Base-by-base conservation (phyloP, 2,797 vertebrate genomes). In the Tapera naevia region DNA sequence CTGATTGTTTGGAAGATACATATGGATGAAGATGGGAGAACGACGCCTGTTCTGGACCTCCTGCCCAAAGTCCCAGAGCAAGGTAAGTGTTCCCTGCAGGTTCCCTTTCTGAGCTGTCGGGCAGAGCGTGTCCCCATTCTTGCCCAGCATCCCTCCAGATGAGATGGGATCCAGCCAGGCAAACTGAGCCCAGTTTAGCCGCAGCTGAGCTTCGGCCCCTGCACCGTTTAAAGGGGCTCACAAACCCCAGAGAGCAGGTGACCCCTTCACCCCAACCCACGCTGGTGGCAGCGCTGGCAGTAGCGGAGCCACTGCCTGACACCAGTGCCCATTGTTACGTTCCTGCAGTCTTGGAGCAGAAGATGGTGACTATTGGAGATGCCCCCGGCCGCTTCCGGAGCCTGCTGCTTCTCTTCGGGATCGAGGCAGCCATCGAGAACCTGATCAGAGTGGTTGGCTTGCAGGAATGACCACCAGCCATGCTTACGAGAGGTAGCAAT, bases 1-100 rank as follows among this genome's bases (percentile, higher is more conserved):
- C 50, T 97, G 65, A 78, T 98, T 43, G 95, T 98, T n/a, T 99
- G 99, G 99, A 98, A 93, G 67, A 97, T 99, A 30, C 87, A 96
- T 4, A 96, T 99, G 4, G 97, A 97, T 45, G 96, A 94, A 54
- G 98, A 98, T 45, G 99, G 99, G 33, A 93, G 37, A 41, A 97
- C 98, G 11, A 94, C 54, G 0, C 98, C 98, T 3, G 96, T 97
- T 71, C 93, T 99, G 88, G 97, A 99, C 87, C 98, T 99, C 80
- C 97, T 99, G 93, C 94, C 98, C 43, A 98, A 98, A 97, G 96
- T 99, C 85, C 98, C 99, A 0, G 91, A 97, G 69, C 95, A 41
- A 98, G 99, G 99, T 99, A 97, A 72, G 21, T 43, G 56, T 4
- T 33, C 10, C 5, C 73, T 64, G 2, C 45, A 45, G 37, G 33